These are phyloP conservation scores for Coccyzus lansbergi DNA, from an alignment of 2,797 vertebrate genomes.

Conservation along the genomic window DNA sequence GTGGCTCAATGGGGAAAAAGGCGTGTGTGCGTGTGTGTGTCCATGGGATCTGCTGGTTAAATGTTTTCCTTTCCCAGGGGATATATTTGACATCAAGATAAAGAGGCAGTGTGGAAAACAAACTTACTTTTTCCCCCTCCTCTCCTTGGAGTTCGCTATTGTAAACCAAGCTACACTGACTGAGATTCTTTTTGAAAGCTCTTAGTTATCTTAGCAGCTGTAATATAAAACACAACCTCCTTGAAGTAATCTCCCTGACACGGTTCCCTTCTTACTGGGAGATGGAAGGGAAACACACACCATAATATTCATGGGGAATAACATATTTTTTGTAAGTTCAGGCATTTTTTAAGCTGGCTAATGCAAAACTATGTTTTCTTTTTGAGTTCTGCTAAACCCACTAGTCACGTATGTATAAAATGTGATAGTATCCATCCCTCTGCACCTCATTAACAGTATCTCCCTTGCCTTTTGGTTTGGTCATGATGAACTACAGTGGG, in stretches of 20 bases:
- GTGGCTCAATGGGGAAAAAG: not conserved
- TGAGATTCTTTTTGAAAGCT: constrained; percentile 65
- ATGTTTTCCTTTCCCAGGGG: constrained; percentile 80
- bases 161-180: constrained; percentile 26
- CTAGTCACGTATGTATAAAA: not conserved
- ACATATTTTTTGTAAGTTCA: not conserved
- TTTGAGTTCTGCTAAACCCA: not conserved
- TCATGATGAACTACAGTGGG: not conserved
- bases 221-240: constrained; percentile 49
- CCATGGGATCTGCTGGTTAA: constrained; percentile 63
- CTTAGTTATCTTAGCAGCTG: constrained; percentile 67
- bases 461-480: constrained; percentile 7
- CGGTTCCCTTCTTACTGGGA: not conserved
- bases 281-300: not conserved
- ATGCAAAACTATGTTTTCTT: not conserved
- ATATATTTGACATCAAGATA: constrained; percentile 77
- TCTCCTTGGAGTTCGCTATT: constrained; percentile 24
- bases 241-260: constrained; percentile 28
- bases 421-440: not conserved
- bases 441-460: not conserved
- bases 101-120: constrained; percentile 71
- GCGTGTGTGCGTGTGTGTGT: not conserved
- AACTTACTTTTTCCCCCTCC: constrained; percentile 46
- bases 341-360: not conserved
- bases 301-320: not conserved